phyloP scores from a whole-genome alignment of 2,797 vertebrate species.

The Halcyon smyrnensis region DNA sequence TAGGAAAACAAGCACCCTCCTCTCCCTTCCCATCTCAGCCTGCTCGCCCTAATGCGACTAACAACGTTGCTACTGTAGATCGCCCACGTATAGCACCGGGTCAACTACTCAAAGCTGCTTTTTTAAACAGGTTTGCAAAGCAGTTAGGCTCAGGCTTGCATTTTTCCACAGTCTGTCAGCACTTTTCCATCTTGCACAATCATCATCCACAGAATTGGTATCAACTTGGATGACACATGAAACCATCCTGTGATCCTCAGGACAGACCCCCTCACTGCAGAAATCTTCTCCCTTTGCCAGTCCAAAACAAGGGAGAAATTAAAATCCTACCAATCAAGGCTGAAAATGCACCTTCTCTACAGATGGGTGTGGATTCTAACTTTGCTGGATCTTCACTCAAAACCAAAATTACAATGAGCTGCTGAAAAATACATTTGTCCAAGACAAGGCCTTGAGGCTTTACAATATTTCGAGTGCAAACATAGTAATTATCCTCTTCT shows the following conservation, averaged over 20 bases:
- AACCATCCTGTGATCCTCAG: neutral
- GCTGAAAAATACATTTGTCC: conserved; percentile 54
- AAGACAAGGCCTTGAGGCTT: conserved; percentile 29
- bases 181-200: conserved; percentile 32
- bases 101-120: neutral
- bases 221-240: neutral
- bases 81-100: neutral
- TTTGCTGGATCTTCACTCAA: conserved; percentile 18
- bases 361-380: conserved; percentile 8
- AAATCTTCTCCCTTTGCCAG: neutral
- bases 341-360: neutral
- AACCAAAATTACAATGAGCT: conserved; percentile 58
- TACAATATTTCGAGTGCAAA: conserved; percentile 35
- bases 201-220: neutral
- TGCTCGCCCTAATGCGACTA: neutral
- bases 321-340: conserved; percentile 7
- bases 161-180: conserved; percentile 42
- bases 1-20: neutral
- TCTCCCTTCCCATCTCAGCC: neutral
- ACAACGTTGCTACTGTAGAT: fast-evolving
- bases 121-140: neutral
- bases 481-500: conserved; percentile 21
- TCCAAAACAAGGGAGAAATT: neutral
- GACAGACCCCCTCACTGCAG: neutral
- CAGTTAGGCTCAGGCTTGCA: neutral